Percentiles rank a stretch among this genome's conserved stretches.
phyloP scores from a whole-genome alignment of 2,888 invertebrate genomes.

The Lithophane ornitopus region DNA sequence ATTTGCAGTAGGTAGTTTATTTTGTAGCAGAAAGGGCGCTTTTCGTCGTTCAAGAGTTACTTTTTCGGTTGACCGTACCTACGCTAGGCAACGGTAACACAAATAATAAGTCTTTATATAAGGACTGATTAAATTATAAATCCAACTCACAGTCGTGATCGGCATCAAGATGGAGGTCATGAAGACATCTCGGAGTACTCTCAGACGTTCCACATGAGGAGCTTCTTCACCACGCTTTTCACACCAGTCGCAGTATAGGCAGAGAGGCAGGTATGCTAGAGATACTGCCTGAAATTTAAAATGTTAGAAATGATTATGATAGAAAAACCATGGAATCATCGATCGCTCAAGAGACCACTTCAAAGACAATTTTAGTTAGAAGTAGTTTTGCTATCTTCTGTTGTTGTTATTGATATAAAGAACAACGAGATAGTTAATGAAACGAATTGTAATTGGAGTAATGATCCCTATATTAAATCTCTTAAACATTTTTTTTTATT shows the following conservation, averaged over 20 bases:
- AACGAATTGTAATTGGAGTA: neutral
- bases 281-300: slow-evolving; percentile 68
- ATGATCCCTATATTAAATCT: neutral
- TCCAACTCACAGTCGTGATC: slow-evolving; percentile 68
- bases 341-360: neutral
- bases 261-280: slow-evolving; percentile 71
- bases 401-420: neutral
- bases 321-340: neutral
- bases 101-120: neutral
- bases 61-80: neutral
- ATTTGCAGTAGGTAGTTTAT: neutral
- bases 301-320: neutral
- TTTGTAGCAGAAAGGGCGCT: neutral
- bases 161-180: slow-evolving; percentile 77
- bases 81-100: neutral
- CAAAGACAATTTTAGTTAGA: neutral
- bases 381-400: neutral
- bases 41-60: neutral
- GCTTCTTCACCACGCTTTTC: slow-evolving; percentile 62
- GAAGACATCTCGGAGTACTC: slow-evolving; percentile 68
- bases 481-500: neutral
- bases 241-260: slow-evolving; percentile 74
- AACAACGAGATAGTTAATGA: neutral
- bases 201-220: slow-evolving; percentile 56
- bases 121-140: neutral